Base-by-base conservation (phyloP, 2,113 vertebrate genomes). In the Bos javanicus region DNA sequence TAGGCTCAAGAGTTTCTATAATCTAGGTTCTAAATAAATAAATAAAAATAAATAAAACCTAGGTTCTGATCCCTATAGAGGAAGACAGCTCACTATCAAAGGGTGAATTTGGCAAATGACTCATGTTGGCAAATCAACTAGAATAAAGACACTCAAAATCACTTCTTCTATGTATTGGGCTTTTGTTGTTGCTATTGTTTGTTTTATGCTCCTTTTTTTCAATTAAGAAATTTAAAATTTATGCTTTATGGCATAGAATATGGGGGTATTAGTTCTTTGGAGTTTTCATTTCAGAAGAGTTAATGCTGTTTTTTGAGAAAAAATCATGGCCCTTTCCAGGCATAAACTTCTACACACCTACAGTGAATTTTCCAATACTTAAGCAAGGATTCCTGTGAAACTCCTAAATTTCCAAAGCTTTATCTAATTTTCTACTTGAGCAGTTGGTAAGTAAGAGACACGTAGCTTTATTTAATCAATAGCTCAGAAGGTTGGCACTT, bases 381-480 rank as follows among this genome's bases (percentile, higher is more conserved):
- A 23, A 52, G 12, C 43, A 82, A 92, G 9, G 25, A 67, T 82
- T 36, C 16, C 36, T 36, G 23, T 74, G 82, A 85, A 94, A 96
- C 8, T 52, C 26, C 39, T 57, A 76, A 64, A 48, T 88, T 91
- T 76, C 91, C 81, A 62, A 84, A 87, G 57, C 14, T 67, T 59
- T 64, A 64, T 83, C 48, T 76, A 86, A 91, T 95, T 91, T 87
- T 43, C 23, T 74, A 64, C 74, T 95, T 93, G 78, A 96, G 19
- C 8, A 85, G 74, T 74, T 91, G 57, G 52, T 90, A 86, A 85
- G 39, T 39, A 86, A 93, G 67, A 64, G 59, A 83, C 71, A 28
- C 48, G 3, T 52, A 57, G 16, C 30, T 85, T 89, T 48, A 67
- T 94, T 95, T 80, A 82, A 94, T 84, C 97, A 83, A 54, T n/a